Percentiles rank a stretch among this genome's conserved stretches.
Conservation (phyloP, 2,888 invertebrate species). For the Xylota segnis region DNA sequence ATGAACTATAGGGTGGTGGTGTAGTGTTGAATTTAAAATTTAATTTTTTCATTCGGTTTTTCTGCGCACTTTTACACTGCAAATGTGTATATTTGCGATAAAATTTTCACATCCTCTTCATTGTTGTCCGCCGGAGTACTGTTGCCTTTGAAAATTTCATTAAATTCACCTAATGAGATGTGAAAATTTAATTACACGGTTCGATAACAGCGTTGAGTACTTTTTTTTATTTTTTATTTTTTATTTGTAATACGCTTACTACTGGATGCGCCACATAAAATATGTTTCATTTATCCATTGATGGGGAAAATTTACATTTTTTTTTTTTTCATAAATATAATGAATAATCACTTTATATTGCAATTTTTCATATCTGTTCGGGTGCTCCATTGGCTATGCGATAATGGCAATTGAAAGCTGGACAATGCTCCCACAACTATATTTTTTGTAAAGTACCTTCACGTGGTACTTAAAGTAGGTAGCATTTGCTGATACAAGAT, state of each 20-base stretch:
- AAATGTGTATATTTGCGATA: slow-evolving; percentile 33
- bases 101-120: slow-evolving; percentile 38
- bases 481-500: no score
- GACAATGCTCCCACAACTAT: background rate
- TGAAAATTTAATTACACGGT: slow-evolving; percentile 76
- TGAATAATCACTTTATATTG: slow-evolving; percentile 35
- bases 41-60: background rate
- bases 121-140: slow-evolving; percentile 37
- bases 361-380: slow-evolving; percentile 31
- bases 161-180: slow-evolving; percentile 75
- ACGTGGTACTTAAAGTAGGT: background rate
- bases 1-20: background rate
- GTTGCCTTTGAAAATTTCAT: slow-evolving; percentile 71
- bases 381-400: slow-evolving; percentile 5
- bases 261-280: slow-evolving; percentile 33
- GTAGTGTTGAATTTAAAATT: slow-evolving; percentile 28
- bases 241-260: slow-evolving; percentile 17
- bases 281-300: slow-evolving; percentile 54
- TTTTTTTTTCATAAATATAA: slow-evolving; percentile 27
- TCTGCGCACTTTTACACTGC: background rate
- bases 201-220: slow-evolving; percentile 55
- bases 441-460: background rate
- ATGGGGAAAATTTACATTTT: slow-evolving; percentile 64
- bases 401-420: slow-evolving; percentile 36
- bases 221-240: slow-evolving; percentile 11